phyloP scores from a whole-genome alignment of 2,797 vertebrate species.

The Sebastes hopkinsi region DNA sequence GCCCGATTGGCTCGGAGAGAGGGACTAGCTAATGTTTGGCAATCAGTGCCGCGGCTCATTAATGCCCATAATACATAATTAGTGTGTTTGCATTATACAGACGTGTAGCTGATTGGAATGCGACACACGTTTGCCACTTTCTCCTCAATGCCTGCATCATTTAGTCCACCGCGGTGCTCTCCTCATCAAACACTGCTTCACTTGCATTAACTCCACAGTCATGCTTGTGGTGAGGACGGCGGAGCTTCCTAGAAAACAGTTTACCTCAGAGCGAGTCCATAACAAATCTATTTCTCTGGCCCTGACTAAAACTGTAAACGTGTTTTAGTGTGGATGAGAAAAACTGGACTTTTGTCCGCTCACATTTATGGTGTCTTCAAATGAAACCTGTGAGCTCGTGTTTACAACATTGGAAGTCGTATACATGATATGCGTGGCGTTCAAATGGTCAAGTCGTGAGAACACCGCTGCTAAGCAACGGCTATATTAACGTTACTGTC shows the following conservation, averaged over 20 bases:
- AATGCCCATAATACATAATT: slow-evolving; percentile 65
- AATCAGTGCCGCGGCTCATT: slow-evolving; percentile 69
- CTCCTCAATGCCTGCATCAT: slow-evolving; percentile 25
- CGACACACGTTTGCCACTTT: slow-evolving; percentile 13
- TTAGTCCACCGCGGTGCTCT: not conserved
- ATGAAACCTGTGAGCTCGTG: too few species aligned
- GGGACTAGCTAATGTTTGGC: slow-evolving; percentile 61
- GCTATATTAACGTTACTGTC: too few species aligned
- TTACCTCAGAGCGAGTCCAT: not conserved
- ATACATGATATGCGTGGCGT: too few species aligned
- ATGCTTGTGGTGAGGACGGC: not conserved
- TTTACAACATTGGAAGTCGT: too few species aligned
- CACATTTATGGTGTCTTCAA: too few species aligned
- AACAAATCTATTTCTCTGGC: not conserved
- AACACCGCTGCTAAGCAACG: too few species aligned
- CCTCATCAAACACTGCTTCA: slow-evolving; percentile 19
- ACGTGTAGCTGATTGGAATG: slow-evolving; percentile 46
- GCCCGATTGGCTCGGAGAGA: slow-evolving; percentile 51
- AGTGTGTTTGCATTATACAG: slow-evolving; percentile 57
- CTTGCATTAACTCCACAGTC: not conserved
- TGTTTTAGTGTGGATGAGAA: too few species aligned
- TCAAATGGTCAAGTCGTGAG: too few species aligned
- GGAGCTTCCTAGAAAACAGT: not conserved
- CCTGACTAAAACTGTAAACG: not conserved
- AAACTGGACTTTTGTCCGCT: too few species aligned